Base-by-base conservation (phyloP, 2,797 vertebrate genomes). In the Geotrypetes seraphini region DNA sequence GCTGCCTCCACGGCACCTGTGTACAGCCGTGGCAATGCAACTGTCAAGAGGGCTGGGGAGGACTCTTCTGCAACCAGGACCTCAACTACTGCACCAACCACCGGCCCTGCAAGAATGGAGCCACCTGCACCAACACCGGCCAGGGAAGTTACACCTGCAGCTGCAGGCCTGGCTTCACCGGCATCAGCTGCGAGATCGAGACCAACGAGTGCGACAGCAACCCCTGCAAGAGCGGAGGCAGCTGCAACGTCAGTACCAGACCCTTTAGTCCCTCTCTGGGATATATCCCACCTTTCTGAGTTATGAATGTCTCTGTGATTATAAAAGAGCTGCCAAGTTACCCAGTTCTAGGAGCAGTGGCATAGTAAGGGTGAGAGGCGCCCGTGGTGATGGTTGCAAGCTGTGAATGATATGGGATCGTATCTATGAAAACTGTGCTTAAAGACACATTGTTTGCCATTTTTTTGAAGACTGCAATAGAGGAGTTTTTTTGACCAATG, bases 61-160 rank as follows among this genome's bases (percentile, higher is more conserved):
- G 87, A 4, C 81, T 89, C 31, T 85, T 80, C 67, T 90, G 87
- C 19, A 50, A 87, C 71, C 69, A 86, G 71, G 88, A 90, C 33
- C 72, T 89, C 33, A 89, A 90, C 70, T 90, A 86, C 70, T 95
- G 91, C 71, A 88, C 87, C 47, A 85, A 88, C 62, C 84, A 89
- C 63, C 77, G 56, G 38, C 87, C 88, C 0, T 90, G 87, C 59
- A 60, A 47, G 47, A 87, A 87, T 2, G 71, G 66, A 0, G 88
- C 88, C 12, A 77, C 84, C 1, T 89, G 87, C 68, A 86, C 79
- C 66, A 90, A 90, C 75, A 89, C 84, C 0, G 88, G 88, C 2
- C 75, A 85, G 50, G 88, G 87, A 22, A 88, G 86, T 66, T 90
- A 87, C 47, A 89, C 86, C 30, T 90, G 88, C 60, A 42, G 79